Percentiles rank a stretch among this genome's conserved stretches.
These are phyloP conservation scores for Urechis unicinctus DNA, from an alignment of 2,888 invertebrate species.

Conservation along the genomic window DNA sequence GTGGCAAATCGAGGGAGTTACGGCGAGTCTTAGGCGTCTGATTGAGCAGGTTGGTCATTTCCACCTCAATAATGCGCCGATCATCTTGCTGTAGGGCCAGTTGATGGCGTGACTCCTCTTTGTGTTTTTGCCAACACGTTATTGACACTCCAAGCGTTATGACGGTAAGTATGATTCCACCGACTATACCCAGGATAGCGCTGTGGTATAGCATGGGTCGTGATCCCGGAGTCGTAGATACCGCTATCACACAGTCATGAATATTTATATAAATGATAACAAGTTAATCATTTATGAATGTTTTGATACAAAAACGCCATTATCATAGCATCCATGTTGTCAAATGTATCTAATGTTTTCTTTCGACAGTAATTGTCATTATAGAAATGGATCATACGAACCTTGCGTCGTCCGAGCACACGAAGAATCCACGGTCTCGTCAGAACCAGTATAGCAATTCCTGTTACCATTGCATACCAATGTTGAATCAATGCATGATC, in stretches of 20 bases:
- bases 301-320: no score
- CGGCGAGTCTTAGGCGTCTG: constrained; percentile 4
- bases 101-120: constrained; percentile 4
- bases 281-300: no score
- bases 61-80: constrained; percentile 4
- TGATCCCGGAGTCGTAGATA: constrained; percentile 18
- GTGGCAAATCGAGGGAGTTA: neutral
- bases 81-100: constrained; percentile 11
- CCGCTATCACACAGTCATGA: constrained; percentile 8
- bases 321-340: no score
- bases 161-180: constrained; percentile 32
- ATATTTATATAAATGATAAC: no score
- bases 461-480: constrained; percentile 36
- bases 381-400: no score
- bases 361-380: no score
- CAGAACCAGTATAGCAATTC: constrained; percentile 35
- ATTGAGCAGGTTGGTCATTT: constrained; percentile 18
- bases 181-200: constrained; percentile 36
- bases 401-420: no score
- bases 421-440: constrained; percentile 28
- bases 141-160: constrained; percentile 29
- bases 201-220: constrained; percentile 20
- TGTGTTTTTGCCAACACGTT: constrained; percentile 26
- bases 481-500: constrained; percentile 23
- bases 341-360: no score